Percentiles rank a stretch among this genome's conserved stretches.
Conservation (phyloP, 2,113 vertebrate genomes). For the Acrocephalus kingi region DNA sequence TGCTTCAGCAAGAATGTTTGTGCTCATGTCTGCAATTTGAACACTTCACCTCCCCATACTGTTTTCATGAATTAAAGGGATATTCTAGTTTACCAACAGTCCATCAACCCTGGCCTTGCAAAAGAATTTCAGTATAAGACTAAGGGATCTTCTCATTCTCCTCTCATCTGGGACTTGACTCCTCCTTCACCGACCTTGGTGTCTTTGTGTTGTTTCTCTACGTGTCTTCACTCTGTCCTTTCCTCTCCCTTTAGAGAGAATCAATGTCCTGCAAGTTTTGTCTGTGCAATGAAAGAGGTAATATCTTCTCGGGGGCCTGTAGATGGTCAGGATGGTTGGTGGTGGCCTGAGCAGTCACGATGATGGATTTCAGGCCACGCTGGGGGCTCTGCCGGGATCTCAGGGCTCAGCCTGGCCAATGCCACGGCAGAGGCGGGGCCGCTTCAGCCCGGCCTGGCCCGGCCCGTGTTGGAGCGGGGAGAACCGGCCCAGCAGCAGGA, state of each 20-base stretch:
- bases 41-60: not conserved
- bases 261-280: not conserved
- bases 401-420: too few relatives aligned
- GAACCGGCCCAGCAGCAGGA: too few relatives aligned
- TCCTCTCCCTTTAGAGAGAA: not conserved
- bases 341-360: not conserved
- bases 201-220: not conserved
- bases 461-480: too few relatives aligned
- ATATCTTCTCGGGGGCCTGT: not conserved
- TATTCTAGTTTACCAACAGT: not conserved
- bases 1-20: not conserved
- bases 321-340: not conserved
- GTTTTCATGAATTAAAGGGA: not conserved
- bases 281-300: not conserved
- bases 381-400: not conserved
- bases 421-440: too few relatives aligned
- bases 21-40: not conserved
- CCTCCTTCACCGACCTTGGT: not conserved
- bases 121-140: not conserved
- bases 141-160: not conserved
- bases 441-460: too few relatives aligned
- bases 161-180: not conserved
- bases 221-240: not conserved
- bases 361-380: not conserved
- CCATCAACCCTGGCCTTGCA: not conserved